A percentile compares a stretch with the other conserved stretches of the same genome.
These are phyloP conservation scores for Myiopsitta monachus DNA, from an alignment of 2,113 vertebrate species.

Conservation along the genomic window DNA sequence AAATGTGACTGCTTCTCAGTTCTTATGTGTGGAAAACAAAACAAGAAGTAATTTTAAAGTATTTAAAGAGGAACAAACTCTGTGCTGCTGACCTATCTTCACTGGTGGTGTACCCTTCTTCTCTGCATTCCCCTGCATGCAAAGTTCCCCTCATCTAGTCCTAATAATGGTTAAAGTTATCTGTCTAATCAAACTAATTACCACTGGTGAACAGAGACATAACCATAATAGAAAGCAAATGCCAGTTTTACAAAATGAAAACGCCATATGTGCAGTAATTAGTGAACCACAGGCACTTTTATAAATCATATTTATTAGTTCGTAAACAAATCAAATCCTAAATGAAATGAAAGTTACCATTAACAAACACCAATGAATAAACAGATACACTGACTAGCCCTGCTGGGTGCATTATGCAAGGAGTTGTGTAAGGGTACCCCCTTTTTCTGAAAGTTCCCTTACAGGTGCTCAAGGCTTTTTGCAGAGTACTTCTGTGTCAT, in stretches of 20 bases:
- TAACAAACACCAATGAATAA: constrained; percentile 45
- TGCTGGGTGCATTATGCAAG: background rate
- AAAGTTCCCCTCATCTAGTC: constrained; percentile 56
- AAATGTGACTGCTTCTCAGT: constrained; percentile 63
- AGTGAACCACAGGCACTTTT: constrained; percentile 78
- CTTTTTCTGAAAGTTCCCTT: background rate
- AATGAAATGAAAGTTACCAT: constrained; percentile 76
- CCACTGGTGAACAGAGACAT: constrained; percentile 78
- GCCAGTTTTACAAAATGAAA: constrained; percentile 81
- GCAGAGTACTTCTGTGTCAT: background rate
- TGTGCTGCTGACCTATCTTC: constrained; percentile 36
- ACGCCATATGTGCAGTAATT: constrained; percentile 85
- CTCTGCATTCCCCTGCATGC: background rate
- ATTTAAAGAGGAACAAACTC: constrained; percentile 44
- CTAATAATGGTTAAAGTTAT: constrained; percentile 76
- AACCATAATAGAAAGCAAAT: constrained; percentile 84
- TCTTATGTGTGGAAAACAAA: constrained; percentile 56
- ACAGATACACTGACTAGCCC: background rate
- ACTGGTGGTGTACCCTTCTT: constrained; percentile 1
- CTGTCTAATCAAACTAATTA: constrained; percentile 85
- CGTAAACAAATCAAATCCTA: constrained; percentile 82
- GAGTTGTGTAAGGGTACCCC: background rate
- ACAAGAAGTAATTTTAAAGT: constrained; percentile 36
- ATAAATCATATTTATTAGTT: constrained; percentile 86
- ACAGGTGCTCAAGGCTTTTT: background rate